Evolutionary conservation across 2,797 vertebrate species (phyloP).

Genomic region (Alauda arvensis): DNA sequence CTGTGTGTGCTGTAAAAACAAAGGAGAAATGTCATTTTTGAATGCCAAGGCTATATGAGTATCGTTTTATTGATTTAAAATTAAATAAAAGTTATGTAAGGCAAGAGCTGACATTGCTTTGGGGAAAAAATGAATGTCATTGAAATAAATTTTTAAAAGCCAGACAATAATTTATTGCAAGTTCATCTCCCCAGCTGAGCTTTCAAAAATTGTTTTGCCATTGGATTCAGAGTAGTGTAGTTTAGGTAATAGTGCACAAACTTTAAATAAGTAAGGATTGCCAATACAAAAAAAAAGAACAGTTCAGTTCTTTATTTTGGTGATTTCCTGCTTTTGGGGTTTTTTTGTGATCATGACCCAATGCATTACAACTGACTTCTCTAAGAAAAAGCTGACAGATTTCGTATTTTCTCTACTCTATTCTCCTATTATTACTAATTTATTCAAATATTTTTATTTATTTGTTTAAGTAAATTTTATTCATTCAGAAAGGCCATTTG

Average conservation of each 20-base stretch:
- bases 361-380: not conserved
- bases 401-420: not conserved
- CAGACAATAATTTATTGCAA: not conserved
- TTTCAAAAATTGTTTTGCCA: not conserved
- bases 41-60: not conserved
- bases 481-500: not conserved
- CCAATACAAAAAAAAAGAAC: not conserved
- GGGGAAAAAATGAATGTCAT: not conserved
- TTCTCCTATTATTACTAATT: not conserved
- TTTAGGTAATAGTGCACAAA: not conserved
- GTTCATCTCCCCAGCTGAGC: not conserved
- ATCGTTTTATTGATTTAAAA: constrained; percentile 27
- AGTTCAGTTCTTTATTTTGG: not conserved
- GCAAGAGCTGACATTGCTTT: not conserved
- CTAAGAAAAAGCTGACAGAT: not conserved
- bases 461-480: not conserved
- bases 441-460: not conserved
- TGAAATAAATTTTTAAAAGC: not conserved
- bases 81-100: constrained; percentile 29
- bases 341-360: not conserved
- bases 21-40: constrained; percentile 36
- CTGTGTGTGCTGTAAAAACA: constrained; percentile 11
- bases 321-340: not conserved
- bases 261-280: not conserved
- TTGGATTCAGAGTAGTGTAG: not conserved